Evolutionary conservation across 1,140 invertebrate genomes (phyloP).

Genomic region (Caenorhabditis remanei): DNA sequence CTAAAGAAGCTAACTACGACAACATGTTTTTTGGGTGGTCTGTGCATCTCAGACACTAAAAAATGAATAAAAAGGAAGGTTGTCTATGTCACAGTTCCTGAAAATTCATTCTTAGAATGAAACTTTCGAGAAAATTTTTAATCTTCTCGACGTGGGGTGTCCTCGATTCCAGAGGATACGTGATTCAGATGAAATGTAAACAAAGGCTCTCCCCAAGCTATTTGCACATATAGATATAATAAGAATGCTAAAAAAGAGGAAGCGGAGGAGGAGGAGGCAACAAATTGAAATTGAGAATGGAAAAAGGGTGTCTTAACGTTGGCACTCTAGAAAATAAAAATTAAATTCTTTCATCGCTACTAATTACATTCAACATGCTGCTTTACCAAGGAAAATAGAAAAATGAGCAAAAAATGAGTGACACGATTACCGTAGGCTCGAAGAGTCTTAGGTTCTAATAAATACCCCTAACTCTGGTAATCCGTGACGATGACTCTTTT

Average conservation of each 20-base stretch:
- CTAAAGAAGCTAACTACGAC: background rate
- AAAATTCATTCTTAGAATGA: no score
- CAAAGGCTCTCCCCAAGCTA: background rate
- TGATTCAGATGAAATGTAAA: slow-evolving; percentile 40
- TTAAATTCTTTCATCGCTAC: no score
- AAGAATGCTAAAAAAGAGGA: background rate
- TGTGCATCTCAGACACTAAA: no score
- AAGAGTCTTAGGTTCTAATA: background rate
- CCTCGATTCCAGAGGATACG: slow-evolving; percentile 1
- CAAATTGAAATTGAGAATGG: background rate
- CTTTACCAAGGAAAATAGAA: background rate
- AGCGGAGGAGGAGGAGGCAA: background rate
- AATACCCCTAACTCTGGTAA: background rate
- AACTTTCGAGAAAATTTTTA: background rate
- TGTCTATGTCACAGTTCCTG: no score
- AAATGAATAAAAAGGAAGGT: no score
- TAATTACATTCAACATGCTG: background rate
- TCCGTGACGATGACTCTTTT: background rate
- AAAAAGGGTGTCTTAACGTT: background rate
- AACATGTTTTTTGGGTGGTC: background rate
- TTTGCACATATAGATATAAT: slow-evolving; percentile 20
- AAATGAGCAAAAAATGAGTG: no score
- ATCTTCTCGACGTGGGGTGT: background rate
- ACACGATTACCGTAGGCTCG: background rate
- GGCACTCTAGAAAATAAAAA: background rate